A percentile compares a stretch with the other conserved stretches of the same genome.
Conservation (phyloP, 2,888 invertebrate species). For the Sicus ferrugineus region DNA sequence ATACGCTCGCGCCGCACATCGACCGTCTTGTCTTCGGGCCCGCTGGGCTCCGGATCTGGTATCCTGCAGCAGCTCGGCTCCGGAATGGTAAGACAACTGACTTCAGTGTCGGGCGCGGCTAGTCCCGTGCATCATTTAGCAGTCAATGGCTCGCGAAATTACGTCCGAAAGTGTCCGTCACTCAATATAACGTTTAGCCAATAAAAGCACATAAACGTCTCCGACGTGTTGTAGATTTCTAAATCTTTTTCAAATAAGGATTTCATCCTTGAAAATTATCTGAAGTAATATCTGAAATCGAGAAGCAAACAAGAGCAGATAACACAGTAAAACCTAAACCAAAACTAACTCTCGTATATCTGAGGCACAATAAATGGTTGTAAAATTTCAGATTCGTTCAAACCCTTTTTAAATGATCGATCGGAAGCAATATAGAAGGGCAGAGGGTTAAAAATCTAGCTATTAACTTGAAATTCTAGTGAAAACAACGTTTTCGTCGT, state of each 20-base stretch:
- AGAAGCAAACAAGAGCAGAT: neutral
- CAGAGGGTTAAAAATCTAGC: conserved; percentile 53
- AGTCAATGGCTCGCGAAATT: conserved; percentile 69
- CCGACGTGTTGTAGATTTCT: too few species aligned
- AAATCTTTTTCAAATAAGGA: too few species aligned
- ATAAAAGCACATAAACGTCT: neutral
- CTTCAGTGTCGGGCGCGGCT: conserved; percentile 72
- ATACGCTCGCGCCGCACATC: conserved; percentile 79
- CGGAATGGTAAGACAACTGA: conserved; percentile 91
- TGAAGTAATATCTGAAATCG: too few species aligned
- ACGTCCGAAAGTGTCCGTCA: conserved; percentile 79
- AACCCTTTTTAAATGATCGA: conserved; percentile 10
- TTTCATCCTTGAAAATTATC: too few species aligned
- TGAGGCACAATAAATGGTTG: neutral
- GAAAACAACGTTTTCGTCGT: conserved; percentile 25
- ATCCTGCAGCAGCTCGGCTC: conserved; percentile 88
- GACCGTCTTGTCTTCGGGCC: conserved; percentile 73
- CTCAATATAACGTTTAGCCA: conserved; percentile 75
- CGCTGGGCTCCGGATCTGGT: conserved; percentile 74
- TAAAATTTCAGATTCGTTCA: neutral
- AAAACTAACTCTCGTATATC: neutral
- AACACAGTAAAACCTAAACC: neutral
- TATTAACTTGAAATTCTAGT: conserved; percentile 1
- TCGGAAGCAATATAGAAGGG: conserved; percentile 46
- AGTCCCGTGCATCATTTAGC: conserved; percentile 69